Conservation (phyloP, 2,888 invertebrate species). For the Antitype chi region DNA sequence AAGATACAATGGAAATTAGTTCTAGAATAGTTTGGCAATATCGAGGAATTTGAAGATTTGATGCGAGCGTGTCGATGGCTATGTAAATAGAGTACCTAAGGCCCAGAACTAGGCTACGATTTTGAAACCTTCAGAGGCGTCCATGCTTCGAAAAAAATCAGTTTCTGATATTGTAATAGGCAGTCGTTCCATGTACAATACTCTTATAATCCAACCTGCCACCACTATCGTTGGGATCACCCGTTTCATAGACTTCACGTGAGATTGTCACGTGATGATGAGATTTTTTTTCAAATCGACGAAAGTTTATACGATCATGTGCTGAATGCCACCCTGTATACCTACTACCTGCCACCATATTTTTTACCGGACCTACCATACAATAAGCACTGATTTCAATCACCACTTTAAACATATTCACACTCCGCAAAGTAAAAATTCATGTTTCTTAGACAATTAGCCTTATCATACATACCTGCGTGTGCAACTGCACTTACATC, state of each 20-base stretch:
- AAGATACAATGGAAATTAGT: background rate
- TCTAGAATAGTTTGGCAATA: background rate
- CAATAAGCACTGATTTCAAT: slow-evolving; percentile 21
- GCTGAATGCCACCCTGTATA: too few species aligned
- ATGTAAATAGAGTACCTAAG: too few species aligned
- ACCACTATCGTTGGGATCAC: too few species aligned
- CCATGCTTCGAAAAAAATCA: too few species aligned
- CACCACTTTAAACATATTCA: background rate
- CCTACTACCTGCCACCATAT: background rate
- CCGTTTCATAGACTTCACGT: too few species aligned
- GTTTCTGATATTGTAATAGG: too few species aligned
- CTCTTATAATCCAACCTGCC: too few species aligned
- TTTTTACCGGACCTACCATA: background rate
- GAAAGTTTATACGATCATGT: too few species aligned
- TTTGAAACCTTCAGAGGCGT: too few species aligned
- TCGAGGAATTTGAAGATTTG: background rate
- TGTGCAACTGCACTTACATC: slow-evolving; percentile 47
- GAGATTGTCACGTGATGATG: too few species aligned
- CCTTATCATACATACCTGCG: slow-evolving; percentile 23
- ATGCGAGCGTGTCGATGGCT: background rate
- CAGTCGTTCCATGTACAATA: background rate
- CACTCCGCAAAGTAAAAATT: background rate
- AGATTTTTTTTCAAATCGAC: too few species aligned
- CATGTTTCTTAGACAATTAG: slow-evolving; percentile 29
- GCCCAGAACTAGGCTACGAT: too few species aligned